Conservation (phyloP, 37 sponge, comb jelly and placozoan genomes). For the Tethya wilhelma region DNA sequence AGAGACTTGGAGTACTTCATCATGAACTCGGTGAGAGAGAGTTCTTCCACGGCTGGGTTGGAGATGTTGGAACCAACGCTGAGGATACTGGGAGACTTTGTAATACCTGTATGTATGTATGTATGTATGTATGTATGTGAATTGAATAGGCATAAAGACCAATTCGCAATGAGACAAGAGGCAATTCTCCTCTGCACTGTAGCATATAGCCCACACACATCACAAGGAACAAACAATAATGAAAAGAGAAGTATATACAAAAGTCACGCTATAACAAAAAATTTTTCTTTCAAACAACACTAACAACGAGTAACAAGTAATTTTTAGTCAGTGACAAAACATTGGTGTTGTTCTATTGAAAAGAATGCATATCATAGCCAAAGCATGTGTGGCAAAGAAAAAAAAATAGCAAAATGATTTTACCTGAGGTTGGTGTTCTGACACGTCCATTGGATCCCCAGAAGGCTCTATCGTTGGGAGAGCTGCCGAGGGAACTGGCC, state of each 20-base stretch:
- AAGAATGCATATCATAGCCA: too few species aligned
- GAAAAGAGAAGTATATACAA: neutral
- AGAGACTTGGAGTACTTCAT: slow-evolving; percentile 24
- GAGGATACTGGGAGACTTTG: slow-evolving; percentile 34
- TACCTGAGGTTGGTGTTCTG: neutral
- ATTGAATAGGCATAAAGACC: neutral
- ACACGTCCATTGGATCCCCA: neutral
- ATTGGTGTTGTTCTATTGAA: too few species aligned
- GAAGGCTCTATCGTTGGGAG: slow-evolving; percentile 5
- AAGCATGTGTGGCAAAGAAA: too few species aligned
- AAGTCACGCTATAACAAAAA: neutral
- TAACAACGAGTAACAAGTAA: too few species aligned
- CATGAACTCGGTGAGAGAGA: slow-evolving; percentile 28
- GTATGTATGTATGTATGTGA: neutral
- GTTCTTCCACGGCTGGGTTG: slow-evolving; percentile 29
- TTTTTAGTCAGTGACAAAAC: too few species aligned
- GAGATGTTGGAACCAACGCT: slow-evolving; percentile 12
- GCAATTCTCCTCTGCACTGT: too few species aligned
- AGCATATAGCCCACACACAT: too few species aligned
- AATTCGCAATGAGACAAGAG: too few species aligned
- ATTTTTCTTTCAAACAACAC: too few species aligned
- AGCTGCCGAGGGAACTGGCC: neutral
- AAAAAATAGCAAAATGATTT: neutral
- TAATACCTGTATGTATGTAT: neutral
- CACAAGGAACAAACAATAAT: neutral